Evolutionary conservation across 1,140 invertebrate species (phyloP), one percentile per base, ranked within the genome.

Genomic region (Philotrypesis tridentata): DNA sequence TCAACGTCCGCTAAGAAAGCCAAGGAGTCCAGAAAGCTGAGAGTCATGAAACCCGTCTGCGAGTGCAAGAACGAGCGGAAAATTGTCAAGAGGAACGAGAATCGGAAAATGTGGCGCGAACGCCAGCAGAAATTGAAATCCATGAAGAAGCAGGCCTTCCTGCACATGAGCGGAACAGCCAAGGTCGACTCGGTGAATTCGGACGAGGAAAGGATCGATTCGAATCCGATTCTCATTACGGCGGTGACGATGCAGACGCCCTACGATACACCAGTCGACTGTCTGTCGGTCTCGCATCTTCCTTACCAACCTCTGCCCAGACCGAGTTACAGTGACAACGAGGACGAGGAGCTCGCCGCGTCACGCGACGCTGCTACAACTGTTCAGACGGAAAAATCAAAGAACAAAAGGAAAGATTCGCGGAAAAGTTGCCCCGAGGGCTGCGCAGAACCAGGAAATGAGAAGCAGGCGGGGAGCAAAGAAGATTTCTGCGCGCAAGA

Each of bases 11-110:
- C 74, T 21, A 84, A 73, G 17, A 71, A 27, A 63, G 0, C 12
- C 9, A n/a, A 77, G 12, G 40, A 33, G 29, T 8, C 55, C 2
- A n/a, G 81, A 25, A 82, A 73, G 27, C 78, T 91, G 4, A 82
- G 83, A 25, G 80, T 87, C 0, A 87, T 83, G 37, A 87, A 84
- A n/a, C 88, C 90, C 21, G 89, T 89, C 0, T 90, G 89, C 25
- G 89, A 91, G 70, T 91, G 90, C 78, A 84, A 85, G n/a, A 86
- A 89, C 29, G 88, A 91, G 33, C 85, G 89, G 31, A 89, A 88
- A 71, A 84, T 87, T 37, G 78, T 90, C 0, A 87, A 86, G 27
- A 74, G 80, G 43, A 83, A 83, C 0, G 89, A 90, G 68, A 86
- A 87, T 7, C 84, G 72, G 63, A 43, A 71, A 4, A 85, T 84